Percentiles rank a stretch among this genome's conserved stretches.
Conservation (phyloP, 2,888 invertebrate species). For the Punctoribates punctum region DNA sequence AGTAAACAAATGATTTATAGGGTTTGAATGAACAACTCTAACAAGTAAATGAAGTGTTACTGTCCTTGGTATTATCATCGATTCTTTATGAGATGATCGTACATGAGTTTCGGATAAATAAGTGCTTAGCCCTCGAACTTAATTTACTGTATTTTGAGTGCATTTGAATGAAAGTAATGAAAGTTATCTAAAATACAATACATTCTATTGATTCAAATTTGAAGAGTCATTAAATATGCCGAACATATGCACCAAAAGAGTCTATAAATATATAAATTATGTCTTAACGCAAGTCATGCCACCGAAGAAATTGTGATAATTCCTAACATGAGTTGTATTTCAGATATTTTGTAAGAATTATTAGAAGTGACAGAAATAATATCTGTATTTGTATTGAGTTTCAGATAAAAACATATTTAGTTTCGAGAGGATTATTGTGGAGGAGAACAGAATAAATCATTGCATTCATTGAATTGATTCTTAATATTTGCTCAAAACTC, state of each 20-base stretch:
- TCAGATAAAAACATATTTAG: constrained; percentile 18
- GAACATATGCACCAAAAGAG: not conserved
- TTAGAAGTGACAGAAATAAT: not conserved
- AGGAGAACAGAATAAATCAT: constrained; percentile 16
- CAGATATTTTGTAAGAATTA: constrained; percentile 6
- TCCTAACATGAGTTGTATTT: not conserved
- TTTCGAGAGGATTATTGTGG: constrained; percentile 6
- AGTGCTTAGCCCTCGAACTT: no score
- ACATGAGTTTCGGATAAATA: no score
- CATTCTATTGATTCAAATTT: not conserved
- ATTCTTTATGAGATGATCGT: no score
- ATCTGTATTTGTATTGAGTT: constrained; percentile 8
- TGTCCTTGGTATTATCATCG: no score
- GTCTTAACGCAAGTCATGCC: not conserved
- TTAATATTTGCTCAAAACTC: constrained; percentile 3
- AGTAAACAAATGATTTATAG: no score
- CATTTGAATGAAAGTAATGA: no score
- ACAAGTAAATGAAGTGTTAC: no score
- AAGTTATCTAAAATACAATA: no score
- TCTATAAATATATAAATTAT: no score
- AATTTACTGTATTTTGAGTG: no score
- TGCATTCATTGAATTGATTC: constrained; percentile 1
- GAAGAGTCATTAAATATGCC: not conserved
- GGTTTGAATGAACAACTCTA: no score
- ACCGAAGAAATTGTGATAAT: constrained; percentile 16